Conservation (phyloP, 2,888 invertebrate species). For the Microctonus brassicae region DNA sequence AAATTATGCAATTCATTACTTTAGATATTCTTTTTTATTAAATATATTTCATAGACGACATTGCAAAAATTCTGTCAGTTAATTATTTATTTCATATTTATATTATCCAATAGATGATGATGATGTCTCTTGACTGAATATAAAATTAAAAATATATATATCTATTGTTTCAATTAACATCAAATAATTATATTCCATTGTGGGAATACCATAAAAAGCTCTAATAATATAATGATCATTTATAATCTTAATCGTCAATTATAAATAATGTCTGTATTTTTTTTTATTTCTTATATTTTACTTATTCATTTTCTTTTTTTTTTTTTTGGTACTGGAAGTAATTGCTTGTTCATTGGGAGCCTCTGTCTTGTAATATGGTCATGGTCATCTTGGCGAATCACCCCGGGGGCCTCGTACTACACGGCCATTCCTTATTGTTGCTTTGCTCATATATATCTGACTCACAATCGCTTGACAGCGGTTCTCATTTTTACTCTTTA, state of each 20-base stretch:
- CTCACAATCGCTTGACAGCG: slow-evolving; percentile 55
- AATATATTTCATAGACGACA: no score
- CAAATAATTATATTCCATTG: no score
- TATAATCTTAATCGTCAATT: no score
- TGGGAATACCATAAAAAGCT: no score
- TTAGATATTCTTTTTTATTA: no score
- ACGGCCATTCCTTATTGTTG: slow-evolving; percentile 44
- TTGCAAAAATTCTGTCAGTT: not conserved
- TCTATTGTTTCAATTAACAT: no score
- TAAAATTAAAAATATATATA: no score
- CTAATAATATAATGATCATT: no score
- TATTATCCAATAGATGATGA: no score
- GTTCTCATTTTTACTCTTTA: slow-evolving; percentile 52
- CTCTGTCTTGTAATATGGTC: slow-evolving; percentile 66
- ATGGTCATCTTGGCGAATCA: slow-evolving; percentile 66
- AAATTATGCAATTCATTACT: not conserved
- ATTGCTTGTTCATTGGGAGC: slow-evolving; percentile 55
- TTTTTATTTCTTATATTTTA: not conserved
- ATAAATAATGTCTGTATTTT: no score
- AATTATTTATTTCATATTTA: no score
- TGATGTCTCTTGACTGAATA: no score
- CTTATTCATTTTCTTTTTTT: not conserved
- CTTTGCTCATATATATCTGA: slow-evolving; percentile 49
- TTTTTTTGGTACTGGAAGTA: slow-evolving; percentile 38
- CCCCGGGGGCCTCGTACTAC: slow-evolving; percentile 60